Evolutionary conservation across 1,140 invertebrate species (phyloP), one percentile per base, ranked within the genome.

Genomic region (Amyelois transitella): DNA sequence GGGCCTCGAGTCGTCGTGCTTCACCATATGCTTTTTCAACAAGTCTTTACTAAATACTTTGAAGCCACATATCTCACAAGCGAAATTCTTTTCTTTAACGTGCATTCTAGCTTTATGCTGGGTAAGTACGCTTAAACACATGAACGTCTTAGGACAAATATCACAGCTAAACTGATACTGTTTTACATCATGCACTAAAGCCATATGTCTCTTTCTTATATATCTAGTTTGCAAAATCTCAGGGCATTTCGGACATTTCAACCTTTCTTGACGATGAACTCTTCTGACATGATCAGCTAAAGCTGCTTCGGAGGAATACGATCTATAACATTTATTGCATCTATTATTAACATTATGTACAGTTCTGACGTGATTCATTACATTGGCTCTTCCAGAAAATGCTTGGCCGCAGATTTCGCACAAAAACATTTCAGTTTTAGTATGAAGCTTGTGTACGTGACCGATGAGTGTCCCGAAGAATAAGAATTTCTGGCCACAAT

Each of bases 1-100:
- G 0, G 88, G 88, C 12, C 88, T 76, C 55, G 90, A 91, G 2
- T 91, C 91, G 2, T 90, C 91, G 59, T 92, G 91, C 7, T 88
- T 90, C 51, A 92, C 75, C 78, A 94, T 92, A 76, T 73, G 70
- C 7, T 45, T 50, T 2, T 64, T 64, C 14, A 73, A 28, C 3
- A 64, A 18, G 8, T 75, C 67, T 1, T 64, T 76, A 21, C 73
- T 66, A 38, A 76, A 85, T 0, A 74, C 64, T 49, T 72, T 76
- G 47, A 72, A 77, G 0, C 78, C 81, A 45, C 83, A 86, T 0
- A 82, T 53, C 1, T 80, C 66, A 8, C 81, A 85, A 3, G 71
- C 60, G 0, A 67, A 56, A 5, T 64, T 70, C 32, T 71, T 77
- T 22, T 76, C 65, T 19, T 85, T 83, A 50, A 83, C 63, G 64